Conservation (phyloP, 2,113 vertebrate genomes). For the Zapornia atra region DNA sequence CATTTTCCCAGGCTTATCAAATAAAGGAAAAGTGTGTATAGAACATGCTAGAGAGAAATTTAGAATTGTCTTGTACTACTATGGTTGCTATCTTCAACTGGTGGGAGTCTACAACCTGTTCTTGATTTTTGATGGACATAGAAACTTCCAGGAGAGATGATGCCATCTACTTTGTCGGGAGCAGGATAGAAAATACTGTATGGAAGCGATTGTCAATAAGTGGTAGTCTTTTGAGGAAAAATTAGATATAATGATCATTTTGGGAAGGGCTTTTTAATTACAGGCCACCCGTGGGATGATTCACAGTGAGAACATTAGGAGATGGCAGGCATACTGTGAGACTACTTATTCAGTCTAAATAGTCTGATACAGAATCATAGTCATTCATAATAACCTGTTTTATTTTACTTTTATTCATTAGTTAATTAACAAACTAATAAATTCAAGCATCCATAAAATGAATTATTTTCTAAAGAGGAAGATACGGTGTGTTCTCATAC, state of each 20-base stretch:
- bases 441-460: background rate
- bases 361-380: background rate
- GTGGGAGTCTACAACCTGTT: background rate
- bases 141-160: background rate
- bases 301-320: background rate
- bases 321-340: background rate
- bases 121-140: background rate
- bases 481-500: background rate
- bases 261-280: background rate
- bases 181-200: background rate
- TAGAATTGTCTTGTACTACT: background rate
- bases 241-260: background rate
- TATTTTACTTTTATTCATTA: background rate
- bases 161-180: background rate
- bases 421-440: background rate
- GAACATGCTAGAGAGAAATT: background rate
- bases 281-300: background rate
- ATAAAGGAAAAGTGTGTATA: background rate
- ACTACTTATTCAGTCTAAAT: background rate
- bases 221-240: background rate
- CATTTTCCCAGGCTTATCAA: background rate
- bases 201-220: background rate
- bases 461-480: background rate
- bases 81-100: background rate
- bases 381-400: background rate